Conservation (phyloP, 2,113 vertebrate species). For the Rhabdornis inornatus region DNA sequence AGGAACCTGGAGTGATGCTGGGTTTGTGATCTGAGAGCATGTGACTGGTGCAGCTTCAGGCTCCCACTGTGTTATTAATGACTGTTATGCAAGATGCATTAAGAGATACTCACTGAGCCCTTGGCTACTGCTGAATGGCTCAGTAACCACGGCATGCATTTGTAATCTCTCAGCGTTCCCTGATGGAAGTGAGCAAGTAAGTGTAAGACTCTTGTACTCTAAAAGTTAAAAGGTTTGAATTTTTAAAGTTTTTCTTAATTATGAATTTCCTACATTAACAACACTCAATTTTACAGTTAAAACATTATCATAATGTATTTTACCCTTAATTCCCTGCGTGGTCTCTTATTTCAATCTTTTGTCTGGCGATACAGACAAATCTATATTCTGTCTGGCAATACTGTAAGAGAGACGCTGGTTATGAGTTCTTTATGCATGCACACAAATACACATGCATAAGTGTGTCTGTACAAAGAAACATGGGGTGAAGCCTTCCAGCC, state of each 20-base stretch:
- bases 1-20: background rate
- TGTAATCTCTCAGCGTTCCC: background rate
- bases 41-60: background rate
- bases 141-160: background rate
- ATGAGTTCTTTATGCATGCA: background rate
- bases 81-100: slow-evolving; percentile 28
- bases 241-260: background rate
- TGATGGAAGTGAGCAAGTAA: background rate
- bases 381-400: background rate
- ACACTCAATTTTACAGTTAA: background rate
- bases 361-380: background rate
- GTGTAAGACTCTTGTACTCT: background rate
- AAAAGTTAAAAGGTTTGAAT: background rate
- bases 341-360: background rate
- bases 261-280: background rate
- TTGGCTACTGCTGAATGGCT: slow-evolving; percentile 29
- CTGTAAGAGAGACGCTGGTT: background rate
- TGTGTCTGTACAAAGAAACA: background rate
- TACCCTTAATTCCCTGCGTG: background rate
- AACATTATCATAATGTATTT: background rate
- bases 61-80: background rate
- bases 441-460: background rate
- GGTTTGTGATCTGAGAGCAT: background rate
- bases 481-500: background rate
- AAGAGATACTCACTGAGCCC: background rate